phyloP scores from a whole-genome alignment of 2,113 vertebrate genomes.

The Ivindomyrus marchei region DNA sequence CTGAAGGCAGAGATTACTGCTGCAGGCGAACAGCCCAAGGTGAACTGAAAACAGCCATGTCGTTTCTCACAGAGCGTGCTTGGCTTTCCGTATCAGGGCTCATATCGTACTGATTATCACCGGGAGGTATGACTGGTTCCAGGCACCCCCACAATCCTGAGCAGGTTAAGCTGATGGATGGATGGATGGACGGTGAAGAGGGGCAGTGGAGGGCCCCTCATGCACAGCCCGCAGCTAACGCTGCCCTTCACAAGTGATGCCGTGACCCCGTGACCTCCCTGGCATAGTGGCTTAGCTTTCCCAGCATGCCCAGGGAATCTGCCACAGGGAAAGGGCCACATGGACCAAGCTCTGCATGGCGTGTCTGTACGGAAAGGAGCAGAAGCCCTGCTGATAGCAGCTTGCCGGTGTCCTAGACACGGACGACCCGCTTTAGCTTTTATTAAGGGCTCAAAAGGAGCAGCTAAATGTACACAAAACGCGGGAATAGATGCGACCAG shows the following conservation, averaged over 20 bases:
- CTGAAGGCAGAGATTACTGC: neutral
- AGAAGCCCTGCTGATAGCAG: neutral
- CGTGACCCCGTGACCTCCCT: neutral
- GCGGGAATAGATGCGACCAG: neutral
- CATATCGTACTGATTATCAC: conserved; percentile 26
- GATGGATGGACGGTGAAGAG: neutral
- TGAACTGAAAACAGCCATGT: neutral
- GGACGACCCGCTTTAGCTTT: neutral
- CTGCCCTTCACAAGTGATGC: neutral
- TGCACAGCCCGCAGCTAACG: conserved; percentile 1
- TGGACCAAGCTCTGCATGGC: neutral
- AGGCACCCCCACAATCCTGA: neutral
- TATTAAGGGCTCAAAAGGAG: neutral
- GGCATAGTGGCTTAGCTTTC: neutral
- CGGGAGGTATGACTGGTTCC: neutral
- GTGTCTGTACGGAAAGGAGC: neutral
- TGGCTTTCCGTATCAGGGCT: neutral
- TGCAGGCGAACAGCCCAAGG: neutral
- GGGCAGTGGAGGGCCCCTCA: conserved; percentile 11
- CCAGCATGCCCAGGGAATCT: neutral
- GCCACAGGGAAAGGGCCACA: neutral
- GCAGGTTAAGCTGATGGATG: neutral
- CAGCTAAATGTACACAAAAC: neutral
- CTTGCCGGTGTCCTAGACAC: neutral
- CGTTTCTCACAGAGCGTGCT: neutral